Evolutionary conservation across 1,140 invertebrate genomes (phyloP).

Genomic region (Mamestra configurata): DNA sequence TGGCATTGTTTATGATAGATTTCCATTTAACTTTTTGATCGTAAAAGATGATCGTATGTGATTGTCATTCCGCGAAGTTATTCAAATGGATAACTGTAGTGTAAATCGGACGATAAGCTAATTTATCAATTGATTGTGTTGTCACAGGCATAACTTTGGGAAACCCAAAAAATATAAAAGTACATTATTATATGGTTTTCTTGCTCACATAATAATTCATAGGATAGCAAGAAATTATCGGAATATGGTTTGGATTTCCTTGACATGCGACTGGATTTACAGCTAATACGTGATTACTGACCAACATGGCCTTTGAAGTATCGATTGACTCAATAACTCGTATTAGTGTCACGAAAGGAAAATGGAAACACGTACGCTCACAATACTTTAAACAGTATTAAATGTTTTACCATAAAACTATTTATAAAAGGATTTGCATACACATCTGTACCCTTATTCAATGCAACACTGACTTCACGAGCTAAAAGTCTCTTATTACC

Average conservation of each 20-base stretch:
- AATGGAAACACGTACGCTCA: slow-evolving; percentile 15
- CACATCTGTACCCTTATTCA: not conserved
- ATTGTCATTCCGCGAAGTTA: slow-evolving; percentile 3
- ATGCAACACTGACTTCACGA: not conserved
- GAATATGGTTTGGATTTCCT: slow-evolving; percentile 44
- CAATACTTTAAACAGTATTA: not conserved
- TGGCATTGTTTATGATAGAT: slow-evolving; percentile 3
- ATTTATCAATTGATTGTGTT: not conserved
- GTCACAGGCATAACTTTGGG: not conserved
- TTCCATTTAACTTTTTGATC: not conserved
- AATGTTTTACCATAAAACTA: not conserved
- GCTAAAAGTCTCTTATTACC: not conserved
- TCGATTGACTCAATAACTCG: slow-evolving; percentile 8
- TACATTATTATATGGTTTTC: too few relatives aligned
- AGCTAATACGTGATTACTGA: slow-evolving; percentile 39
- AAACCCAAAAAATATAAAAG: not conserved
- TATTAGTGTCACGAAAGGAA: slow-evolving; percentile 23
- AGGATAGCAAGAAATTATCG: not conserved
- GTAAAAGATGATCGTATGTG: slow-evolving; percentile 15
- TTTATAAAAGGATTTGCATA: slow-evolving; percentile 17
- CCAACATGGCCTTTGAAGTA: slow-evolving; percentile 32
- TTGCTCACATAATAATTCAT: too few relatives aligned
- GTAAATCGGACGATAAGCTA: slow-evolving; percentile 12
- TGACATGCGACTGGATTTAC: slow-evolving; percentile 46
- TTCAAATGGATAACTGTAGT: slow-evolving; percentile 15